Conservation (phyloP, 2,797 vertebrate genomes). For the Rachycentron canadum region DNA sequence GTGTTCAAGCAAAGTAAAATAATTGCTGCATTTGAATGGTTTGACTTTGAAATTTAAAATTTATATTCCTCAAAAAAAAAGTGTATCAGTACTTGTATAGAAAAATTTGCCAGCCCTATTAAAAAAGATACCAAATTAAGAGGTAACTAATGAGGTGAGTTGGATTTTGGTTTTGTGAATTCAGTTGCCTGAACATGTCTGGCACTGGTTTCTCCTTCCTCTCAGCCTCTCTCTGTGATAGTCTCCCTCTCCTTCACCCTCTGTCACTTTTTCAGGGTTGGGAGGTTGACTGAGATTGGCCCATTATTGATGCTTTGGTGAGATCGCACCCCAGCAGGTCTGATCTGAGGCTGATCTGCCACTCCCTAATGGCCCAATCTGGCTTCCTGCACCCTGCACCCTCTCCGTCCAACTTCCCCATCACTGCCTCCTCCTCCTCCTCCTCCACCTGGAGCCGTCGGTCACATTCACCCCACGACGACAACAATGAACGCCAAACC, state of each 20-base stretch:
- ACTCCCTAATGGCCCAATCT: slow-evolving; percentile 73
- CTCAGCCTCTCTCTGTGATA: slow-evolving; percentile 21
- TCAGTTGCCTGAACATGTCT: slow-evolving; percentile 26
- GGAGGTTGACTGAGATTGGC: slow-evolving; percentile 45
- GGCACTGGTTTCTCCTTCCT: slow-evolving; percentile 20
- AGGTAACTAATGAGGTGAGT: background rate
- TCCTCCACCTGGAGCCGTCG: slow-evolving; percentile 50
- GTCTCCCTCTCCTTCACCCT: slow-evolving; percentile 45
- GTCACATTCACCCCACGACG: slow-evolving; percentile 43
- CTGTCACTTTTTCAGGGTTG: slow-evolving; percentile 46
- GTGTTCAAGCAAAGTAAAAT: too few species aligned
- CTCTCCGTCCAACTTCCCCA: slow-evolving; percentile 35
- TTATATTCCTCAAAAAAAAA: slow-evolving; percentile 6
- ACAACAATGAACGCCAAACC: slow-evolving; percentile 52
- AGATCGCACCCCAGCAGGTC: slow-evolving; percentile 79
- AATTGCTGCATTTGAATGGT: background rate
- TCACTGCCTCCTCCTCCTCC: slow-evolving; percentile 11
- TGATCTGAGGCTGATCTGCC: slow-evolving; percentile 65
- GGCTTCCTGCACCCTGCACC: slow-evolving; percentile 53
- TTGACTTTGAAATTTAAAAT: background rate
- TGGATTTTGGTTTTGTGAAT: background rate
- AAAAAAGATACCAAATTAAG: background rate
- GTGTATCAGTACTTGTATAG: background rate
- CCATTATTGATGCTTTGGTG: slow-evolving; percentile 65
- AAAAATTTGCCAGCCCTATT: background rate